Evolutionary conservation across 2,797 vertebrate genomes (phyloP).

Genomic region (Pterois miles): DNA sequence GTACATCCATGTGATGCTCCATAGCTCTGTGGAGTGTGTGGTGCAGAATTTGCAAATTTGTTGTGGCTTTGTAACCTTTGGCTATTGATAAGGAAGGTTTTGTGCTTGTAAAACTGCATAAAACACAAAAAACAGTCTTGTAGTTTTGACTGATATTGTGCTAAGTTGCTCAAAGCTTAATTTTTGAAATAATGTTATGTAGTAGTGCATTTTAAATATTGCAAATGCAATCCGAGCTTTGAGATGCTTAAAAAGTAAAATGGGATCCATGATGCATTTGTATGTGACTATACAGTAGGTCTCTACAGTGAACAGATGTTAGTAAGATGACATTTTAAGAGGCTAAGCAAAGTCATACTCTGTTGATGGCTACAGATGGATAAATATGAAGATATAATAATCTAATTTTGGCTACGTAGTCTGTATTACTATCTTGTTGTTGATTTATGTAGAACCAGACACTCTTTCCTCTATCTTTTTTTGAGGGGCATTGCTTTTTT

Average conservation of each 20-base stretch:
- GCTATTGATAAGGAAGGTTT: constrained; percentile 38
- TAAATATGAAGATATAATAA: neutral
- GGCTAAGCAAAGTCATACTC: constrained; percentile 2
- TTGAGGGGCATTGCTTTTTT: constrained; percentile 42
- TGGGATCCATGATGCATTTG: constrained; percentile 4
- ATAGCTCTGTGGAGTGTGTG: constrained; percentile 46
- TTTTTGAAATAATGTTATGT: neutral
- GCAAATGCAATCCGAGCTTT: constrained; percentile 14
- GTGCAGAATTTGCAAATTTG: constrained; percentile 37
- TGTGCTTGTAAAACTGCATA: constrained; percentile 13
- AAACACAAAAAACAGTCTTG: constrained; percentile 14
- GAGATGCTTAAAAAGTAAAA: constrained; percentile 7
- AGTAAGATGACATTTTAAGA: neutral
- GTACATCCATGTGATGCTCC: constrained; percentile 50
- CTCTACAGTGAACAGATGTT: constrained; percentile 10
- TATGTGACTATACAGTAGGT: neutral
- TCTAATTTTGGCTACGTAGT: neutral
- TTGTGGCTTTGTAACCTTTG: constrained; percentile 54
- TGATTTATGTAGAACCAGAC: constrained; percentile 25
- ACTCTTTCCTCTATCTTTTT: constrained; percentile 6
- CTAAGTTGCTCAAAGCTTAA: constrained; percentile 11
- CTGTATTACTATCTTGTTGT: neutral
- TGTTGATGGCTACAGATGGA: neutral
- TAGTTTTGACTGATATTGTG: constrained; percentile 19
- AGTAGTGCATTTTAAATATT: constrained; percentile 27